These are phyloP conservation scores for Hyphantria cunea DNA, from an alignment of 1,140 invertebrate species.

Conservation along the genomic window DNA sequence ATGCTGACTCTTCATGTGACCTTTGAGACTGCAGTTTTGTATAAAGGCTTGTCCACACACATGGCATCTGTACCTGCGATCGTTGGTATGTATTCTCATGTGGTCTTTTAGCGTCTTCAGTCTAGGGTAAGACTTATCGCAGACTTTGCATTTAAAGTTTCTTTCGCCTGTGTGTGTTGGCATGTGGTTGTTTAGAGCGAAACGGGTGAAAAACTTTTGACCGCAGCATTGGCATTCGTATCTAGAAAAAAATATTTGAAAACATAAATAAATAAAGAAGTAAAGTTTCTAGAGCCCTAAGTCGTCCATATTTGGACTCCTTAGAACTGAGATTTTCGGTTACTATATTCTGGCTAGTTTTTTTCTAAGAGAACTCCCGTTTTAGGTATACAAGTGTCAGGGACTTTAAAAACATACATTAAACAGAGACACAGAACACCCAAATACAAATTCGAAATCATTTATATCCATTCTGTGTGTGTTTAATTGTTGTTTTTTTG, in stretches of 20 bases:
- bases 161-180: conserved; percentile 86
- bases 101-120: conserved; percentile 88
- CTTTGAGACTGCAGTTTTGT: conserved; percentile 74
- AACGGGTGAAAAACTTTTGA: conserved; percentile 87
- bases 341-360: no score
- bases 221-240: conserved; percentile 77
- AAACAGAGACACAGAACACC: no score
- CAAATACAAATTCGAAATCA: no score
- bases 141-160: conserved; percentile 83
- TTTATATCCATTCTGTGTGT: no score
- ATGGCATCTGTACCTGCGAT: conserved; percentile 79
- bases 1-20: conserved; percentile 72
- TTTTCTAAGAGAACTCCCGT: no score
- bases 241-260: no score
- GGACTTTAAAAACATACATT: no score
- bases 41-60: conserved; percentile 82
- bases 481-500: no score
- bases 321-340: no score
- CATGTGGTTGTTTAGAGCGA: conserved; percentile 87
- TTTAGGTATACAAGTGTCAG: no score
- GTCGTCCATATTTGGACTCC: no score
- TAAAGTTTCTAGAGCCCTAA: no score
- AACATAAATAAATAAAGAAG: conserved; percentile 11
- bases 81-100: conserved; percentile 85
- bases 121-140: conserved; percentile 84